A percentile compares a stretch with the other conserved stretches of the same genome.
Evolutionary conservation across 2,113 vertebrate genomes (phyloP).

Genomic region (Lota lota): DNA sequence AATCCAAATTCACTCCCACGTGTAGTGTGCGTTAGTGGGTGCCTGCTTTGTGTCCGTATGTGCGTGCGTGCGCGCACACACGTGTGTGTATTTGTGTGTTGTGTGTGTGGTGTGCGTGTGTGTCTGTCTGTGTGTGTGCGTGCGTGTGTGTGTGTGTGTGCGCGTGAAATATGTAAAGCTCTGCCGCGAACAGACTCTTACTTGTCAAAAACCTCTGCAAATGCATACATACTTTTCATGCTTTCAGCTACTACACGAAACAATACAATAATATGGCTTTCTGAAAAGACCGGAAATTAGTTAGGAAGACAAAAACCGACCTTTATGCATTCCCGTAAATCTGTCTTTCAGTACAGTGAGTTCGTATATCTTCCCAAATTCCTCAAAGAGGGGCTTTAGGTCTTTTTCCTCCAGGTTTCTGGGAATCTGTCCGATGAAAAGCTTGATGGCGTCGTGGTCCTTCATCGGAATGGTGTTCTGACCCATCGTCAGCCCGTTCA

Average conservation of each 20-base stretch:
- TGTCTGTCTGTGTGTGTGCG: neutral
- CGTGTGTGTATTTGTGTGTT: too few relatives aligned
- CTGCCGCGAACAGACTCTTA: constrained; percentile 29
- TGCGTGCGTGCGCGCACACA: neutral
- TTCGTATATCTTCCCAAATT: constrained; percentile 99
- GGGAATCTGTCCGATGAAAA: constrained; percentile 97
- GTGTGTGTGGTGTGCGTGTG: constrained; percentile 10
- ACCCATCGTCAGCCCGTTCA: constrained; percentile 86
- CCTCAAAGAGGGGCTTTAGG: constrained; percentile 97
- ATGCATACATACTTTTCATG: constrained; percentile 37
- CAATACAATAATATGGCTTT: neutral
- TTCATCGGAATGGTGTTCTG: constrained; percentile 92
- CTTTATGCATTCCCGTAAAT: constrained; percentile 98
- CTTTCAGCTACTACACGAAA: constrained; percentile 12
- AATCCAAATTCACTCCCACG: constrained; percentile 47
- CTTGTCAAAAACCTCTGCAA: constrained; percentile 55
- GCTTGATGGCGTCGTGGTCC: constrained; percentile 99
- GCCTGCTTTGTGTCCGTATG: constrained; percentile 10
- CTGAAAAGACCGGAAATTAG: constrained; percentile 6
- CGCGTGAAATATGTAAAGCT: constrained; percentile 6
- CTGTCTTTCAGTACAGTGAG: constrained; percentile 98
- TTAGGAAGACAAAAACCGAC: constrained; percentile 68
- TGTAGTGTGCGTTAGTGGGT: constrained; percentile 22
- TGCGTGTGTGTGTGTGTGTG: neutral
- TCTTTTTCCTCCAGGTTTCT: constrained; percentile 95